phyloP scores from a whole-genome alignment of 2,888 invertebrate genomes.

The Phortica magna region DNA sequence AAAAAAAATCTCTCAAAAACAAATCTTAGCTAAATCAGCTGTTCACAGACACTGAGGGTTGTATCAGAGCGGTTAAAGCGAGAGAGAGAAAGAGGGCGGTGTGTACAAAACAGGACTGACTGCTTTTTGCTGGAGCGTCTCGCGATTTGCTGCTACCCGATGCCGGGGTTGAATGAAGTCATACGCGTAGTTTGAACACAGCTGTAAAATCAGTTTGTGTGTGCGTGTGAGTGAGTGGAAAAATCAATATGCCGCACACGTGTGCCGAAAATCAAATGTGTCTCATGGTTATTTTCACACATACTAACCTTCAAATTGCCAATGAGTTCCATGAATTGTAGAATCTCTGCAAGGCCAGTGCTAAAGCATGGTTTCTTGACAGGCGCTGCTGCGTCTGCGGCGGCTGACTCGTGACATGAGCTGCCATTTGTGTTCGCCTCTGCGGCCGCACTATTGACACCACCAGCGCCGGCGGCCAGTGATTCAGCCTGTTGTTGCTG shows the following conservation, averaged over 20 bases:
- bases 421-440: conserved; percentile 45
- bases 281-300: not conserved
- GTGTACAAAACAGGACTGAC: too few species aligned
- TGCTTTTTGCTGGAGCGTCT: too few species aligned
- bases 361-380: conserved; percentile 73
- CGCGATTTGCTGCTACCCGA: too few species aligned
- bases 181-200: too few species aligned
- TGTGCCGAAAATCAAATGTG: not conserved
- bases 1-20: too few species aligned
- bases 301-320: conserved; percentile 84
- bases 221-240: not conserved
- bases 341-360: conserved; percentile 72
- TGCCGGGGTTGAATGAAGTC: too few species aligned
- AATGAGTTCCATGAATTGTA: conserved; percentile 85
- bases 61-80: too few species aligned
- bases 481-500: conserved; percentile 52
- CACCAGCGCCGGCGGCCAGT: conserved; percentile 45
- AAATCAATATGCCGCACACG: not conserved
- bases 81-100: too few species aligned
- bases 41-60: too few species aligned
- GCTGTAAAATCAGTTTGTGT: too few species aligned
- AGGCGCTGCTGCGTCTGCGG: conserved; percentile 47
- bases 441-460: conserved; percentile 37
- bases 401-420: conserved; percentile 43
- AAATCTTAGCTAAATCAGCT: too few species aligned